Evolutionary conservation across 2,888 invertebrate species (phyloP).

Genomic region (Agonopterix alstromeriana): DNA sequence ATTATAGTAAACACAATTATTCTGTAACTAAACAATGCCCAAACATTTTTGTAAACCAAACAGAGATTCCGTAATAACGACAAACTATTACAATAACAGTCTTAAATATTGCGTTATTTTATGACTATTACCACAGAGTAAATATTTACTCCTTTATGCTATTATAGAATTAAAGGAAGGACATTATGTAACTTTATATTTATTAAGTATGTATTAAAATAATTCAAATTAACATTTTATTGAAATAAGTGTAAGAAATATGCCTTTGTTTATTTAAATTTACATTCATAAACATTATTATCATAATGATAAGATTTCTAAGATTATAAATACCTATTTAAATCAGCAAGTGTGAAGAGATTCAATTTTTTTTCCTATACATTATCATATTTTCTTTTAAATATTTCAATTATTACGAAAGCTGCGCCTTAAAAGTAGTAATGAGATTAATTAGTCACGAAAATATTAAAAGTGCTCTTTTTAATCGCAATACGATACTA

Average conservation of each 20-base stretch:
- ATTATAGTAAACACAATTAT: too few relatives aligned
- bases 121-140: too few relatives aligned
- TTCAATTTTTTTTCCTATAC: slow-evolving; percentile 40
- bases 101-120: background rate
- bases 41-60: too few relatives aligned
- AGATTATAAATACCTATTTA: slow-evolving; percentile 34
- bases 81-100: background rate
- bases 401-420: slow-evolving; percentile 35
- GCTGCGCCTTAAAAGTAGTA: slow-evolving; percentile 52
- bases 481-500: slow-evolving; percentile 41
- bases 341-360: slow-evolving; percentile 49
- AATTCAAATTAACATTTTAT: slow-evolving; percentile 3
- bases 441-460: slow-evolving; percentile 51
- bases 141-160: too few relatives aligned
- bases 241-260: background rate
- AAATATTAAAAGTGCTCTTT: slow-evolving; percentile 43
- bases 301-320: slow-evolving; percentile 43
- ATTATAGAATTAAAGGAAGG: too few relatives aligned
- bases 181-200: background rate
- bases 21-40: too few relatives aligned
- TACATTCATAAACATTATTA: slow-evolving; percentile 35
- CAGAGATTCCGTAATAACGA: background rate
- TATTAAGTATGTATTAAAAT: slow-evolving; percentile 6
- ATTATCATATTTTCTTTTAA: slow-evolving; percentile 33
- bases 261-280: too few relatives aligned